Evolutionary conservation across 2,113 vertebrate genomes (phyloP).

Genomic region (Corythoichthys intestinalis): DNA sequence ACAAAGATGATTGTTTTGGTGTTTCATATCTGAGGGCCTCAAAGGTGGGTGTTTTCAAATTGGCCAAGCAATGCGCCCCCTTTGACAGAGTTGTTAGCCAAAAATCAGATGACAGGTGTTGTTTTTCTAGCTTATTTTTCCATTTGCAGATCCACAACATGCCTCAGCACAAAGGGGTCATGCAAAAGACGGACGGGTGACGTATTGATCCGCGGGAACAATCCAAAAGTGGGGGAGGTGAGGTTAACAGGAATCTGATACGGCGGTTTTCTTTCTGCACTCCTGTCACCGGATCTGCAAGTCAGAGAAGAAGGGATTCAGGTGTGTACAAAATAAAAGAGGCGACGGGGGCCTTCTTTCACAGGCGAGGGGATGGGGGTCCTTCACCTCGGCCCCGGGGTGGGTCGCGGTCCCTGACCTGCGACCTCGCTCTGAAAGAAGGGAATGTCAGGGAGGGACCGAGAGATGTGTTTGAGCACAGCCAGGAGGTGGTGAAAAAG

Average conservation of each 20-base stretch:
- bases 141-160: background rate
- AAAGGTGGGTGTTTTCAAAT: background rate
- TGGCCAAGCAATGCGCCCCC: too few species aligned
- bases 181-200: background rate
- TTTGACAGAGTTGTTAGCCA: too few species aligned
- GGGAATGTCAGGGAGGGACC: constrained; percentile 67
- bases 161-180: constrained; percentile 34
- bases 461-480: constrained; percentile 66
- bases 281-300: constrained; percentile 52
- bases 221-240: constrained; percentile 15
- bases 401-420: constrained; percentile 67
- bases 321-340: constrained; percentile 76
- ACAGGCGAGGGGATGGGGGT: constrained; percentile 8
- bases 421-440: constrained; percentile 70
- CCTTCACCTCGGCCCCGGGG: constrained; percentile 60
- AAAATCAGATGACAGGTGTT: background rate
- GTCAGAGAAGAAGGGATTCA: constrained; percentile 54
- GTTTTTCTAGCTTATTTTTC: background rate
- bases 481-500: constrained; percentile 38
- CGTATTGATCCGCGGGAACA: constrained; percentile 38
- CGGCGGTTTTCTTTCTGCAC: constrained; percentile 52
- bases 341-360: constrained; percentile 20
- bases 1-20: constrained; percentile 63
- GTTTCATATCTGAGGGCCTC: constrained; percentile 7
- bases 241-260: constrained; percentile 41